Evolutionary conservation across 2,888 invertebrate genomes (phyloP).

Genomic region (Eupithecia abbreviata): DNA sequence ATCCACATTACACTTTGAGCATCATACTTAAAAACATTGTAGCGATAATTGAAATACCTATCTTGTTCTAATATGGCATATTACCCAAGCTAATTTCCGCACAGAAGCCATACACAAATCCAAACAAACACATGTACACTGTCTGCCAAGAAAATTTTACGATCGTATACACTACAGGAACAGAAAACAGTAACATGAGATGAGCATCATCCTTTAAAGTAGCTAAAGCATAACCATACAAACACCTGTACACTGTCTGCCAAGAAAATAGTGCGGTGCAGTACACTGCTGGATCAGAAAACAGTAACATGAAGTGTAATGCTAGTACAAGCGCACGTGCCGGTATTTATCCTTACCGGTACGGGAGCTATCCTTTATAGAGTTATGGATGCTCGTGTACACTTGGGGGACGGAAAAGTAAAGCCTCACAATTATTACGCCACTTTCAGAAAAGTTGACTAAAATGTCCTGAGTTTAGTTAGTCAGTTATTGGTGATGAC

Average conservation of each 20-base stretch:
- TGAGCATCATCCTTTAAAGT: conserved; percentile 6
- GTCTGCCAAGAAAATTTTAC: not conserved
- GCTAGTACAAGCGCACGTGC: conserved; percentile 56
- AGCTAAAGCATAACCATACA: not conserved
- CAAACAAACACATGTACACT: not conserved
- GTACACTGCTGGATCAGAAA: conserved; percentile 39
- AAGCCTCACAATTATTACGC: not conserved
- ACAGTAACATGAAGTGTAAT: conserved; percentile 50
- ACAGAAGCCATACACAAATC: not conserved
- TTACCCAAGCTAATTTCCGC: not conserved
- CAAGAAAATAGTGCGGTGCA: conserved; percentile 14
- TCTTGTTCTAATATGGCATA: not conserved
- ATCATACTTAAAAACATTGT: not conserved
- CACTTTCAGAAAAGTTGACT: not conserved
- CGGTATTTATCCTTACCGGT: conserved; percentile 55
- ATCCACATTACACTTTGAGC: not conserved
- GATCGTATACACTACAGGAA: not conserved
- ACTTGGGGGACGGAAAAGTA: conserved; percentile 27
- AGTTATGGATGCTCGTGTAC: conserved; percentile 43
- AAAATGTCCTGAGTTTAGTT: not conserved
- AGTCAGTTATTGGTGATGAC: not conserved
- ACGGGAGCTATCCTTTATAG: conserved; percentile 58
- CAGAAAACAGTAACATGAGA: conserved; percentile 6
- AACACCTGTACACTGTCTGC: conserved; percentile 27
- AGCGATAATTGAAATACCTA: not conserved